Percentiles rank a stretch among this genome's conserved stretches.
phyloP scores from a whole-genome alignment of 2,888 invertebrate species.

The Zygogramma bicolorata region DNA sequence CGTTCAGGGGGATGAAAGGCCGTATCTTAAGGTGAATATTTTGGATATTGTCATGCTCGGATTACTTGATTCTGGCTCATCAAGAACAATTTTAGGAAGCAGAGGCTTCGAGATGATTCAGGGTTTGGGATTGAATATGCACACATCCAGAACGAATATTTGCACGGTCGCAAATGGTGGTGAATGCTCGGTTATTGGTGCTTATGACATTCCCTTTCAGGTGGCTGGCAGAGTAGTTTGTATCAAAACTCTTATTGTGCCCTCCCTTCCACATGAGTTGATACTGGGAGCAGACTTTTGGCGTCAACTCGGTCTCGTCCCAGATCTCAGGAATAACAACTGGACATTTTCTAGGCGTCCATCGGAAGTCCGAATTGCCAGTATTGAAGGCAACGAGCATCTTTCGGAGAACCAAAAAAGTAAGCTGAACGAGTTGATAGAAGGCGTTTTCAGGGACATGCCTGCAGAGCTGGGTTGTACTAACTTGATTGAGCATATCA shows the following conservation, averaged over 20 bases:
- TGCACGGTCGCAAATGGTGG: neutral
- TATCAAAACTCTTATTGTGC: slow-evolving; percentile 13
- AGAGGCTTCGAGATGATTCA: neutral
- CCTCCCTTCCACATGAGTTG: slow-evolving; percentile 20
- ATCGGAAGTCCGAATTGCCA: neutral
- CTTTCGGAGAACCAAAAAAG: neutral
- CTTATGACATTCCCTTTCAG: neutral
- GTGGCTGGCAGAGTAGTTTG: neutral
- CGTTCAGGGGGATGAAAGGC: too few relatives aligned
- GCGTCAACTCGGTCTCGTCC: slow-evolving; percentile 31
- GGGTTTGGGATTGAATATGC: neutral
- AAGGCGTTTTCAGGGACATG: slow-evolving; percentile 27
- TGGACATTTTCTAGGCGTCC: slow-evolving; percentile 13
- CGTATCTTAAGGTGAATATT: too few relatives aligned
- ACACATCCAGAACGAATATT: neutral
- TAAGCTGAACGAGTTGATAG: neutral
- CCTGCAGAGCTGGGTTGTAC: slow-evolving; percentile 20
- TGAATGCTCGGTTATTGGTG: neutral
- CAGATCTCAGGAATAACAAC: slow-evolving; percentile 15
- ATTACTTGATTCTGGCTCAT: neutral
- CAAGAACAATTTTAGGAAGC: neutral
- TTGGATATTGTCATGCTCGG: neutral
- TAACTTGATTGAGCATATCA: slow-evolving; percentile 19
- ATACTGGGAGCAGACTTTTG: slow-evolving; percentile 33
- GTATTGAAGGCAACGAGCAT: neutral